These are phyloP conservation scores for Colletes latitarsis DNA, from an alignment of 1,140 invertebrate genomes.

Conservation along the genomic window DNA sequence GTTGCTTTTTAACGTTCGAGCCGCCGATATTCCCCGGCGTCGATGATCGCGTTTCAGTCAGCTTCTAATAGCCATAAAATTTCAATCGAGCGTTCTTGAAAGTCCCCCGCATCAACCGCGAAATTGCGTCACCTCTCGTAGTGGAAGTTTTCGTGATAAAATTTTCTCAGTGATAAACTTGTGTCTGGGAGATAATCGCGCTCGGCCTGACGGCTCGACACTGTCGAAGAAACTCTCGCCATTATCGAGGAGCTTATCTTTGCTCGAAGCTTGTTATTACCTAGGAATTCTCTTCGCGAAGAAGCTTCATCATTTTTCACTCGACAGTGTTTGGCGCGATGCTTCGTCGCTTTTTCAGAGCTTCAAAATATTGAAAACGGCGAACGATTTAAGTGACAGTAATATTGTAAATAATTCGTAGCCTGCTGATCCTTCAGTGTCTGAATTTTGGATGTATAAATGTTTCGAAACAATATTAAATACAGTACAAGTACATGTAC, in stretches of 20 bases:
- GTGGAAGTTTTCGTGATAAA: not conserved
- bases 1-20: not conserved
- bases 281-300: not conserved
- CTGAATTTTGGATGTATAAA: too few relatives aligned
- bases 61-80: slow-evolving; percentile 15
- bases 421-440: too few relatives aligned
- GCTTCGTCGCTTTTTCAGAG: not conserved
- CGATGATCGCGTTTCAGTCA: not conserved
- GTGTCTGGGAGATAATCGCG: not conserved
- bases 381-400: not conserved
- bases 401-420: too few relatives aligned
- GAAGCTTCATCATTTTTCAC: not conserved
- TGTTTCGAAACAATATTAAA: too few relatives aligned
- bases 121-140: not conserved
- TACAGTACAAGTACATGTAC: too few relatives aligned
- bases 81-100: not conserved
- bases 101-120: not conserved
- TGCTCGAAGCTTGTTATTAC: not conserved
- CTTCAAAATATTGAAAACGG: not conserved
- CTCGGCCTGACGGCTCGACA: not conserved
- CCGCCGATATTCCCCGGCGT: not conserved
- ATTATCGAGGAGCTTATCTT: not conserved
- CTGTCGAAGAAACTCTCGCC: not conserved
- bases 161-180: slow-evolving; percentile 6
- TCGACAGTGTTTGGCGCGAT: not conserved